A percentile compares a stretch with the other conserved stretches of the same genome.
Evolutionary conservation across 2,888 invertebrate species (phyloP).

Genomic region (Criorhina ranunculi): DNA sequence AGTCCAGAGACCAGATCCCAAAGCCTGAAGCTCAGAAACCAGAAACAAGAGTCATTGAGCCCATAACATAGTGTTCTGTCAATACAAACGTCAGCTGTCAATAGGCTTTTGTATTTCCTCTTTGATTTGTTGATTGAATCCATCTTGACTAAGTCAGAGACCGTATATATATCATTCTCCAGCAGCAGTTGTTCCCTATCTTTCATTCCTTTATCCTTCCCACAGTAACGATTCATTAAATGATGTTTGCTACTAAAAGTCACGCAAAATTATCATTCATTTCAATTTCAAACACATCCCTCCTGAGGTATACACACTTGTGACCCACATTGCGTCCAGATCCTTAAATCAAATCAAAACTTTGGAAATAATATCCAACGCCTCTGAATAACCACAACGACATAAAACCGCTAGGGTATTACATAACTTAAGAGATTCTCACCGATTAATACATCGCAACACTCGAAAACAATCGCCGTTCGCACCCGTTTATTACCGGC

Average conservation of each 20-base stretch:
- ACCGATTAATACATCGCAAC: conserved; percentile 58
- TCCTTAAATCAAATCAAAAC: conserved; percentile 46
- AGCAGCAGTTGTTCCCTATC: neutral
- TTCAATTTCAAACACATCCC: conserved; percentile 42
- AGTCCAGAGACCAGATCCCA: no score
- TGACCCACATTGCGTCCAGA: conserved; percentile 49
- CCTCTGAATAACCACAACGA: conserved; percentile 27
- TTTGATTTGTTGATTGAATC: no score
- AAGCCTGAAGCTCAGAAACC: no score
- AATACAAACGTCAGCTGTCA: no score
- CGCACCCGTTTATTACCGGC: conserved; percentile 63
- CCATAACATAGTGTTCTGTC: no score
- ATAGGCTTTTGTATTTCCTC: no score
- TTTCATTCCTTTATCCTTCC: neutral
- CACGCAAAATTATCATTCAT: conserved; percentile 46
- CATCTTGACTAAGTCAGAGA: no score
- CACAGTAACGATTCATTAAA: conserved; percentile 8
- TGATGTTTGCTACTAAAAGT: conserved; percentile 44
- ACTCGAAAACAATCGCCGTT: conserved; percentile 59
- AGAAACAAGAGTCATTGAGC: no score
- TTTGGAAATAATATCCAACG: conserved; percentile 40
- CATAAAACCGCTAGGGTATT: conserved; percentile 40
- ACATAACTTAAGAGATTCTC: conserved; percentile 61
- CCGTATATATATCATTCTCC: neutral
- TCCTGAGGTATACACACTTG: conserved; percentile 17